Conservation (phyloP, 37 sponge, comb jelly and placozoan species). For the Haliclona indistincta region DNA sequence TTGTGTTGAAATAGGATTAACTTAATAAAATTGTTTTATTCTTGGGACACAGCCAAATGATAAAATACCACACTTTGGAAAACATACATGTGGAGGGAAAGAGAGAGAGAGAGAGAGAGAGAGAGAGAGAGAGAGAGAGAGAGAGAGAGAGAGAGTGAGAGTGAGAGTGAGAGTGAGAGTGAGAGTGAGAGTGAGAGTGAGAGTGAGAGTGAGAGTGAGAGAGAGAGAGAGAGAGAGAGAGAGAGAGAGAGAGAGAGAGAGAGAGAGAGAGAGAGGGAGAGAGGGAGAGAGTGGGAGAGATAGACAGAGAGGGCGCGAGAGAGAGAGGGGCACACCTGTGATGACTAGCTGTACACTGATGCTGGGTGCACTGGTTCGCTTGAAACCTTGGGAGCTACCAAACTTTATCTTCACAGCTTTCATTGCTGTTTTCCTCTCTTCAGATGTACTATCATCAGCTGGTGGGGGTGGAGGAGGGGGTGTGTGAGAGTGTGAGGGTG, state of each 20-base stretch:
- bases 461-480: constrained; percentile 7
- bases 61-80: neutral
- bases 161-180: neutral
- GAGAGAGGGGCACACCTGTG: neutral
- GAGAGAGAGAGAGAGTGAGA: constrained; percentile 1
- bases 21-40: too few species aligned
- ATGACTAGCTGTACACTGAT: neutral
- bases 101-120: neutral
- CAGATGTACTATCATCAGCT: neutral
- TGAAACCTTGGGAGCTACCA: neutral
- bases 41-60: neutral
- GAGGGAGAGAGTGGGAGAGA: neutral
- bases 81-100: neutral
- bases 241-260: constrained; percentile 8
- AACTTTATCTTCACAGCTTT: neutral
- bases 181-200: neutral
- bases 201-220: constrained; percentile 5
- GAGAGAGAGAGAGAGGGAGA: neutral
- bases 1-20: too few species aligned
- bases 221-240: constrained; percentile 5
- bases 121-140: neutral
- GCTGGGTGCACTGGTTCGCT: neutral
- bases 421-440: neutral
- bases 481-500: neutral
- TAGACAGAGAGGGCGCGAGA: neutral